Conservation (phyloP, 2,113 vertebrate species). For the Limnothrissa miodon region DNA sequence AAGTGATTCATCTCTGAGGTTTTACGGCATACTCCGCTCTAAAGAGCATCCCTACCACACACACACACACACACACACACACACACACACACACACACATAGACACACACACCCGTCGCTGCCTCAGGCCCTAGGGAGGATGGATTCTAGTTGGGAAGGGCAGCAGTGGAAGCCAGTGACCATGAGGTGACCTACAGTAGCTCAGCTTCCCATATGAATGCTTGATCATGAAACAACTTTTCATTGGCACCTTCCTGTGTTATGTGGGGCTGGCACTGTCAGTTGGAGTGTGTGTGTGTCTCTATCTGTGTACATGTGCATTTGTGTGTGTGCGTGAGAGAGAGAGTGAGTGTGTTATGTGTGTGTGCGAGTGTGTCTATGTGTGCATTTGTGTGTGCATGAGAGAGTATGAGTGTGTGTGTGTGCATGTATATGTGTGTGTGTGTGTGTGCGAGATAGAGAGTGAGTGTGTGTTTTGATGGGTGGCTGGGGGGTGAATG, state of each 20-base stretch:
- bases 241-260: neutral
- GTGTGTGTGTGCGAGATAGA: too few species aligned
- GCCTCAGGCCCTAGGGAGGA: neutral
- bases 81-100: neutral
- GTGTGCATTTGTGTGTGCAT: too few species aligned
- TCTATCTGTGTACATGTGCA: too few species aligned
- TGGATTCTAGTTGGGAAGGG: neutral
- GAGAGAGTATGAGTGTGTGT: neutral
- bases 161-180: neutral
- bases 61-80: neutral
- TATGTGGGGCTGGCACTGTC: neutral
- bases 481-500: neutral
- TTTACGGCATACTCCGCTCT: neutral
- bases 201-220: neutral
- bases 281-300: neutral
- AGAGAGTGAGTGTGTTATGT: neutral
- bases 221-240: neutral
- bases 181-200: neutral
- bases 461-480: neutral
- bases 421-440: too few species aligned
- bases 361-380: neutral
- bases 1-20: conserved; percentile 3
- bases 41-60: neutral
- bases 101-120: neutral
- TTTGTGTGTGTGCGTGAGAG: too few species aligned